Conservation (phyloP, 2,113 vertebrate genomes). For the Sebastes schlegelii region DNA sequence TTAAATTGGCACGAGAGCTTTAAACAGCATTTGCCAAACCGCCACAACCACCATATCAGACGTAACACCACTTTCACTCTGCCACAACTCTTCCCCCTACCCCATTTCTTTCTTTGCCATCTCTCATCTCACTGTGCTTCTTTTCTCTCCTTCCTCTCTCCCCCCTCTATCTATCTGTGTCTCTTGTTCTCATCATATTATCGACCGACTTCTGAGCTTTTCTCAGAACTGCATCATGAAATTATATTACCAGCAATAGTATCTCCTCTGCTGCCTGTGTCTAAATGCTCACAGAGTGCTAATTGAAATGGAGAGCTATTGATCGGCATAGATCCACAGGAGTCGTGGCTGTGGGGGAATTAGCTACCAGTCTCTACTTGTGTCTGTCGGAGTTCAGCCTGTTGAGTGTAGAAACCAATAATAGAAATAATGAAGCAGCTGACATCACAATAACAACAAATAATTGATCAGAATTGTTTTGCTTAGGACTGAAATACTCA, state of each 20-base stretch:
- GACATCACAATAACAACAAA: slow-evolving; percentile 50
- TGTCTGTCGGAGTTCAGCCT: slow-evolving; percentile 60
- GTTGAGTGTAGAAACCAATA: slow-evolving; percentile 68
- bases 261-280: slow-evolving; percentile 79
- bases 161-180: slow-evolving; percentile 18
- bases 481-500: slow-evolving; percentile 33
- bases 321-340: slow-evolving; percentile 75
- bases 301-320: slow-evolving; percentile 85
- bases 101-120: not conserved
- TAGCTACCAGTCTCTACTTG: slow-evolving; percentile 57
- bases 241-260: slow-evolving; percentile 81
- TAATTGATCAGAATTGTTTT: slow-evolving; percentile 46
- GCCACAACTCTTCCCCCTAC: not conserved
- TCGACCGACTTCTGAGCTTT: slow-evolving; percentile 79
- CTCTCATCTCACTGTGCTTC: not conserved
- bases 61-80: slow-evolving; percentile 24
- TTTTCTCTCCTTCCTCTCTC: not conserved
- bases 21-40: slow-evolving; percentile 52
- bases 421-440: slow-evolving; percentile 61
- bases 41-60: slow-evolving; percentile 40
- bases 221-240: slow-evolving; percentile 82
- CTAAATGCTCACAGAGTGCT: slow-evolving; percentile 80
- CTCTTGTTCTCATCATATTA: slow-evolving; percentile 64
- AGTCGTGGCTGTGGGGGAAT: slow-evolving; percentile 56
- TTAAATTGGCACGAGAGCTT: slow-evolving; percentile 47